Evolutionary conservation across 1,140 invertebrate species (phyloP), one percentile per base, ranked within the genome.

Genomic region (Drosophila burlai): DNA sequence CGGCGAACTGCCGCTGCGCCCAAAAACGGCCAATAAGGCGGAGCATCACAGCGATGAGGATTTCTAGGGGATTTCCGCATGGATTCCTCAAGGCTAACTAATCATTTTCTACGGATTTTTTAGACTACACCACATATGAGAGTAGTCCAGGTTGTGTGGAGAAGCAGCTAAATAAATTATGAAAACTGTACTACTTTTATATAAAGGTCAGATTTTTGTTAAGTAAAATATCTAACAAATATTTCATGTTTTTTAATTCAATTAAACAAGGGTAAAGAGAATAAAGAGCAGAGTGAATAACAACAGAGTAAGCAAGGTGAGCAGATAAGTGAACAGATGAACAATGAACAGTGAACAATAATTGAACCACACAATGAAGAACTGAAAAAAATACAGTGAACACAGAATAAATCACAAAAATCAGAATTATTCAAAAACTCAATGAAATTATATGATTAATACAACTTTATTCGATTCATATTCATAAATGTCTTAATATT

Each of bases 41-140:
- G 92, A 93, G 42, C 76, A 92, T 40, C 86, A 91, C 58, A 93
- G 92, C 64, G 92, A 93, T 52, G 92, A 93, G 68, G 92, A 93
- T 60, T 93, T 93, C 40, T 93, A 85, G 66, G 40, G 36, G 29
- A 38, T 24, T 21, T 9, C 31, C 16, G 11, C 16, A n/a, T 2
- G 13, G 18, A 11, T 11, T 34, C 18, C n/a, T 4, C n/a, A 4
- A n/a, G 9, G 9, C 4, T 13, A 26, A 65, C 57, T 13, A 26
- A 62, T 36, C 40, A 26, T 36, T 66, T 45, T 66, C 31, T 66
- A 46, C 4, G 13, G n/a, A 62, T 66, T 66, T 62, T 66, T 45
- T 66, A 65, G 21, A 65, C 1, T 42, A 9, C 46, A 9, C 60
- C 6, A 36, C 16, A 11, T 4, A 18, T 3, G 7, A 36, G 21